phyloP scores from a whole-genome alignment of 2,797 vertebrate genomes.

The Valencia hispanica region DNA sequence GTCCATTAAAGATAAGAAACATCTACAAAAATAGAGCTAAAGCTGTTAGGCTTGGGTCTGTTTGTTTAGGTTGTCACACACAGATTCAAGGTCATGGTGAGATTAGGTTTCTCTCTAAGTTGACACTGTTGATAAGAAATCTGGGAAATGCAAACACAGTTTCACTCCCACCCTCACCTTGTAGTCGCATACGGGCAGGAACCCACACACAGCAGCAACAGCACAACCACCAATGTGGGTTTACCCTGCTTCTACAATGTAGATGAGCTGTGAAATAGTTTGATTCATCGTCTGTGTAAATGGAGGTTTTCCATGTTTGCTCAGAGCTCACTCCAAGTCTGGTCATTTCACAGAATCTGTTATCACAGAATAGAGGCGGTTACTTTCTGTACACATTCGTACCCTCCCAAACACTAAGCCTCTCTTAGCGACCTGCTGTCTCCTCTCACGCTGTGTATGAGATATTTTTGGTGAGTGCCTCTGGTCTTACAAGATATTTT shows the following conservation, averaged over 20 bases:
- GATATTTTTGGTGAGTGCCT: conserved; percentile 56
- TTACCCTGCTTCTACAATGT: conserved; percentile 20
- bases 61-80: conserved; percentile 14
- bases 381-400: conserved; percentile 3
- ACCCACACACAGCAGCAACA: conserved; percentile 1
- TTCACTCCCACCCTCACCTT: conserved; percentile 41
- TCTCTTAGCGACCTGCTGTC: conserved; percentile 25
- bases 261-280: conserved; percentile 17
- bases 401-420: conserved; percentile 26
- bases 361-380: conserved; percentile 26
- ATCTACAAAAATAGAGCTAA: conserved; percentile 10
- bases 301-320: conserved; percentile 22
- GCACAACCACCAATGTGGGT: not conserved
- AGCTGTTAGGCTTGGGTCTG: conserved; percentile 7
- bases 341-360: conserved; percentile 25
- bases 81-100: conserved; percentile 62
- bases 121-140: conserved; percentile 67
- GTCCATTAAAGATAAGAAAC: not conserved
- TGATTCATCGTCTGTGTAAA: conserved; percentile 24
- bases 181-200: conserved; percentile 28
- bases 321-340: conserved; percentile 17
- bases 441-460: conserved; percentile 30
- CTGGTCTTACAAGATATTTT: conserved; percentile 51
- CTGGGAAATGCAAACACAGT: conserved; percentile 69
- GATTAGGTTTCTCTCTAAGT: conserved; percentile 58